A percentile compares a stretch with the other conserved stretches of the same genome.
These are phyloP conservation scores for Phalanger gymnotis DNA, from an alignment of 2,797 vertebrate genomes.

Conservation along the genomic window DNA sequence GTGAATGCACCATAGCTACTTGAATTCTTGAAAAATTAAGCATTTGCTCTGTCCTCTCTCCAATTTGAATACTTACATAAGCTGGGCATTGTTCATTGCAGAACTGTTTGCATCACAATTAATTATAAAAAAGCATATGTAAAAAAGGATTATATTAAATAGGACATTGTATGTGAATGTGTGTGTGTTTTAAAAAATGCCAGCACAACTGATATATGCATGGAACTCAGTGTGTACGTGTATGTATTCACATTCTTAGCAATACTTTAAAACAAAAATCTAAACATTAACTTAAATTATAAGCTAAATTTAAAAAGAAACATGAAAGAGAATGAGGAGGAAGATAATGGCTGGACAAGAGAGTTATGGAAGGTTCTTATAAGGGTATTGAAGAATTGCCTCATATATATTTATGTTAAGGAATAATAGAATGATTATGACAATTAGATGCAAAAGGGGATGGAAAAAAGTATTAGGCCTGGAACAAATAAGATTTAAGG, in stretches of 20 bases:
- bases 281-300: neutral
- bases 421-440: neutral
- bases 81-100: neutral
- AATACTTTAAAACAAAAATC: neutral
- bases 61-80: neutral
- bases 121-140: neutral
- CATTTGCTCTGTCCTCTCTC: neutral
- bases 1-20: neutral
- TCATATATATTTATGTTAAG: neutral
- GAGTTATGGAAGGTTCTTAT: neutral
- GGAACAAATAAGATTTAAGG: neutral
- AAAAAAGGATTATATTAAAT: neutral
- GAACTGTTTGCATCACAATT: neutral
- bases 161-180: neutral
- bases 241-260: neutral
- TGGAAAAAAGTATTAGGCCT: neutral
- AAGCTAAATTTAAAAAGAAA: neutral
- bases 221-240: neutral
- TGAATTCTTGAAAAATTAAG: neutral
- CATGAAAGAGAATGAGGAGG: neutral
- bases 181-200: neutral
- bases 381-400: neutral
- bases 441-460: neutral
- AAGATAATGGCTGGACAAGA: neutral
- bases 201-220: neutral